Evolutionary conservation across 2,113 vertebrate genomes (phyloP), one percentile per base, ranked within the genome.

Genomic region (Aramus guarauna): DNA sequence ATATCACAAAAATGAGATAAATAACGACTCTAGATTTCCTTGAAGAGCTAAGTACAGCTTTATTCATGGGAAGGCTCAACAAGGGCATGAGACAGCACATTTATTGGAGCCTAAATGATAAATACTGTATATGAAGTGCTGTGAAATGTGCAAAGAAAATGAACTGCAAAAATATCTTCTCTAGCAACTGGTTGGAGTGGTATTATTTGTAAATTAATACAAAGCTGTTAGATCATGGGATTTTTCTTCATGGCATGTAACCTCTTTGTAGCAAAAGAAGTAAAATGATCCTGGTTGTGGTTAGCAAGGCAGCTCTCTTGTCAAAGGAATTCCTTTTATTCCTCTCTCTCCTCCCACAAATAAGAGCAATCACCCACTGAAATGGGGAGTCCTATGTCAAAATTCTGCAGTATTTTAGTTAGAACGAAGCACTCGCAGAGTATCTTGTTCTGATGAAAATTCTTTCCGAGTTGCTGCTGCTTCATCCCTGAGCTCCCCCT

Each of bases 321-420:
- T 92, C 74, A 93, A 90, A 96, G 88, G 88, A 96, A 95, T 96
- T 95, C 91, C 59, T 96, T 94, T 94, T 95, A 85, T 71, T 96
- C 29, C 23, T 7, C 27, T 95, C 62, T 41, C 88, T 94, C 66
- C 77, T 95, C 74, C 87, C 90, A 78, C 81, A 90, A 95, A 75
- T 85, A 85, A 93, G 96, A 95, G 74, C 62, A 62, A 50, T 92
- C 32, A 14, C 66, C 53, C 4, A 12, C 53, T 85, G 84, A 82
- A 93, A 72, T 45, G 36, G 9, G 45, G 74, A 91, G 77, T 56
- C 56, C 36, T 78, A 1, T 43, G 39, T 88, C 73, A 88, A 56
- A 91, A 71, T 75, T 66, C 48, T 84, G 66, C 19, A 47, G 87
- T 90, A 74, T 92, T 85, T 79, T 41, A 75, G 50, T 84, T 74